Evolutionary conservation across 2,888 invertebrate species (phyloP).

Genomic region (Trachelus stipa): DNA sequence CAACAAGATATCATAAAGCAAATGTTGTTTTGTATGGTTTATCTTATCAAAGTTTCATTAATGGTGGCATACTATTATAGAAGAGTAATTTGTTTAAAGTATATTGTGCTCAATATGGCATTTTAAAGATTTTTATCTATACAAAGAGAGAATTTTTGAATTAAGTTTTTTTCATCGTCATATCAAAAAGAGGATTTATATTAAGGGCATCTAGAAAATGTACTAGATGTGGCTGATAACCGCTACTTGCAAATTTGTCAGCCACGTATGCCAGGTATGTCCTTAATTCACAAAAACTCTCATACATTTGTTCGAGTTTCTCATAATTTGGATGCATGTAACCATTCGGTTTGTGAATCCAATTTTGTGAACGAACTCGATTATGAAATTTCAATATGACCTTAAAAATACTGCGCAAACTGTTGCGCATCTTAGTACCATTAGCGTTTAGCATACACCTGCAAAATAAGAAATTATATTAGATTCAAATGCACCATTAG

Average conservation of each 20-base stretch:
- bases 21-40: background rate
- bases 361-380: conserved; percentile 71
- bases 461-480: conserved; percentile 33
- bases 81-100: background rate
- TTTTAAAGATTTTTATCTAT: background rate
- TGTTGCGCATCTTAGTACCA: conserved; percentile 76
- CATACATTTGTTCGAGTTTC: conserved; percentile 72
- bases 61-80: background rate
- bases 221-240: conserved; percentile 76
- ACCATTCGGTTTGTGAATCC: conserved; percentile 69
- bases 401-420: conserved; percentile 78
- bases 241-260: conserved; percentile 73
- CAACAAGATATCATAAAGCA: background rate
- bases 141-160: background rate
- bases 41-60: background rate
- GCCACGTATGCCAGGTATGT: conserved; percentile 74
- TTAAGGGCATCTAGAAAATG: conserved; percentile 77
- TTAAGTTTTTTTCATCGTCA: conserved; percentile 32
- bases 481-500: background rate
- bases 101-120: background rate
- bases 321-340: conserved; percentile 73
- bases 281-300: conserved; percentile 72
- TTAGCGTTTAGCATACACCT: conserved; percentile 80
- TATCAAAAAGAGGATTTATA: conserved; percentile 69
- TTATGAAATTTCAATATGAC: conserved; percentile 79